phyloP scores from a whole-genome alignment of 2,888 invertebrate species.

The Cataglyphis altisquamis region DNA sequence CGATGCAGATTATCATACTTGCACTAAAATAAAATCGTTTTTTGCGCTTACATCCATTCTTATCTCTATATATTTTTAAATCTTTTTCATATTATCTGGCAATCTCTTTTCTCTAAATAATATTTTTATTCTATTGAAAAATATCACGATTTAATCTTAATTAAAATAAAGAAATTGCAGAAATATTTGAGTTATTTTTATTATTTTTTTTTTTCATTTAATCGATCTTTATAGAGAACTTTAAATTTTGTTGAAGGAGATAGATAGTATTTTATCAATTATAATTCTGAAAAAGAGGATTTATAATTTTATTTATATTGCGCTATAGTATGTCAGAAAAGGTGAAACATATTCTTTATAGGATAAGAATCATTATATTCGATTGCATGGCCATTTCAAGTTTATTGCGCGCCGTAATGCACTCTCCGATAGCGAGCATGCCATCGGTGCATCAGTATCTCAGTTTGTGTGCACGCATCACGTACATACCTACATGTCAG shows the following conservation, averaged over 20 bases:
- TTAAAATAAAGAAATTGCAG: background rate
- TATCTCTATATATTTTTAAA: background rate
- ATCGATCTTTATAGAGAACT: background rate
- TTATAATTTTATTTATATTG: background rate
- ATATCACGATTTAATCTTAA: background rate
- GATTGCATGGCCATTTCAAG: constrained; percentile 50
- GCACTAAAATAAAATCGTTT: background rate
- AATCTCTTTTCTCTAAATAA: background rate
- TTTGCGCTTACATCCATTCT: background rate
- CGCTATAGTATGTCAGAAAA: background rate
- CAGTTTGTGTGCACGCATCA: constrained; percentile 59
- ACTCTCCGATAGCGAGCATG: constrained; percentile 70
- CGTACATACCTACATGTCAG: constrained; percentile 57
- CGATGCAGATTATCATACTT: background rate
- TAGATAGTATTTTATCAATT: background rate
- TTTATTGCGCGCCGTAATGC: constrained; percentile 67
- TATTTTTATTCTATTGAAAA: background rate
- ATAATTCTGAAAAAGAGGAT: constrained; percentile 3
- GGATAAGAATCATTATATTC: constrained; percentile 50
- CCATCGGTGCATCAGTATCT: constrained; percentile 67
- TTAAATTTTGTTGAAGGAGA: background rate
- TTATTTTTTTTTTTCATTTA: background rate
- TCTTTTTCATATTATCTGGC: background rate
- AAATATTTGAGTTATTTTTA: background rate
- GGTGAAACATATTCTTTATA: constrained; percentile 54